These are phyloP conservation scores for Neelides sp. DNA, from an alignment of 1,140 invertebrate species.

Conservation along the genomic window DNA sequence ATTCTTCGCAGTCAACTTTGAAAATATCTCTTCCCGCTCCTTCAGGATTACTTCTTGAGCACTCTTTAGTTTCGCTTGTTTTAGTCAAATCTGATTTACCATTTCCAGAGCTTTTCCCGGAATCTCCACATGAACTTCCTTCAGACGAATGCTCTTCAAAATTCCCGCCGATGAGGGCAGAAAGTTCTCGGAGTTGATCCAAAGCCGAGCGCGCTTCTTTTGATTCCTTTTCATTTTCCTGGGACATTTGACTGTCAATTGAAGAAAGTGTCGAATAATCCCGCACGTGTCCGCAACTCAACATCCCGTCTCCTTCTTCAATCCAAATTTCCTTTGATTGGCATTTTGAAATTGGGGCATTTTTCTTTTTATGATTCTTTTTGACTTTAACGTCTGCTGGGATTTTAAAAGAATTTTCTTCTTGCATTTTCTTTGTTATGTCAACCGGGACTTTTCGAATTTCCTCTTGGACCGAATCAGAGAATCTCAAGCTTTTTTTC, in stretches of 20 bases:
- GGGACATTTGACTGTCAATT: background rate
- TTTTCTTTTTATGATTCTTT: too few species aligned
- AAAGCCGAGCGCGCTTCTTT: constrained; percentile 16
- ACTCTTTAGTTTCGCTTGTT: too few species aligned
- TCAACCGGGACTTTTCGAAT: constrained; percentile 1
- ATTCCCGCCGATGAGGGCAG: constrained; percentile 20
- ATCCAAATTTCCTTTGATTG: constrained; percentile 3
- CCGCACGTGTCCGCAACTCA: constrained; percentile 26
- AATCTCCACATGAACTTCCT: too few species aligned
- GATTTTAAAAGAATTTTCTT: background rate
- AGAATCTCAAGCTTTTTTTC: constrained; percentile 15
- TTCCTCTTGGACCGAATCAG: too few species aligned
- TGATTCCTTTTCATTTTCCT: background rate
- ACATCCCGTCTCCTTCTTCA: too few species aligned
- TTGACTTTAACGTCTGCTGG: too few species aligned
- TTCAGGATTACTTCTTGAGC: too few species aligned
- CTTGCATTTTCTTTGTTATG: background rate
- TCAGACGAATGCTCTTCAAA: too few species aligned
- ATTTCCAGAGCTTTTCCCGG: too few species aligned
- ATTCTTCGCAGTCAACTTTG: too few species aligned
- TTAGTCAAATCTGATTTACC: too few species aligned
- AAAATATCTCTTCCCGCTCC: too few species aligned
- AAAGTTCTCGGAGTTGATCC: constrained; percentile 26
- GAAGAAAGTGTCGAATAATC: constrained; percentile 29
- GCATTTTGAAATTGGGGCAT: constrained; percentile 1